These are phyloP conservation scores for Diplogasteroides magnus DNA, from an alignment of 1,140 invertebrate species.

Conservation along the genomic window DNA sequence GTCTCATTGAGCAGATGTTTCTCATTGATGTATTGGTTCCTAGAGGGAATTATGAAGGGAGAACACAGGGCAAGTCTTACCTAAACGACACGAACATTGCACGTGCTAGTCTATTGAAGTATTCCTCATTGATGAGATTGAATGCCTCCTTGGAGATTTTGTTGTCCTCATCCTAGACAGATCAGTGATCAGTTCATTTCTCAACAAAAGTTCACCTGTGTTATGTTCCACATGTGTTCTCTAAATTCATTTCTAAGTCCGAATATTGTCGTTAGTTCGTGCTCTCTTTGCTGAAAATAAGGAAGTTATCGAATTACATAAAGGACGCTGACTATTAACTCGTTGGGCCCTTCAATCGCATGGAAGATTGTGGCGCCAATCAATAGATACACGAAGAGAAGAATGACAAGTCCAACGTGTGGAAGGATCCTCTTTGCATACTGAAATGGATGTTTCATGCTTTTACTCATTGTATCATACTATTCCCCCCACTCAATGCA, in stretches of 20 bases:
- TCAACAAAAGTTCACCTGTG: constrained; percentile 31
- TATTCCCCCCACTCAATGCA: neutral
- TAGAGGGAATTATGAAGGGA: constrained; percentile 41
- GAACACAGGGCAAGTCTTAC: neutral
- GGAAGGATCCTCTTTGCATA: constrained; percentile 45
- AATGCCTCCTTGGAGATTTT: constrained; percentile 50
- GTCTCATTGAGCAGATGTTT: constrained; percentile 50
- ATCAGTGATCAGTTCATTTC: neutral
- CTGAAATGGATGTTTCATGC: constrained; percentile 6
- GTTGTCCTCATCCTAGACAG: constrained; percentile 36
- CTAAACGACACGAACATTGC: constrained; percentile 23
- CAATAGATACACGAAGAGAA: constrained; percentile 47
- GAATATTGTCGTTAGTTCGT: constrained; percentile 47
- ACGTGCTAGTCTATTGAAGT: constrained; percentile 41
- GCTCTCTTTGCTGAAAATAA: constrained; percentile 46
- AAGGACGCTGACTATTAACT: constrained; percentile 28
- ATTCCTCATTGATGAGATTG: constrained; percentile 52
- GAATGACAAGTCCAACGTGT: constrained; percentile 49
- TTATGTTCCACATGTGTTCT: constrained; percentile 55
- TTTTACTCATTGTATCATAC: neutral
- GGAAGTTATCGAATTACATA: neutral
- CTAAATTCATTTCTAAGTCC: constrained; percentile 46
- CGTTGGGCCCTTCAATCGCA: constrained; percentile 38
- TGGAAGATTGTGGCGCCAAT: constrained; percentile 51
- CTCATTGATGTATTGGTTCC: constrained; percentile 54